These are phyloP conservation scores for Pristis pectinata DNA, from an alignment of 2,797 vertebrate genomes.

Conservation along the genomic window DNA sequence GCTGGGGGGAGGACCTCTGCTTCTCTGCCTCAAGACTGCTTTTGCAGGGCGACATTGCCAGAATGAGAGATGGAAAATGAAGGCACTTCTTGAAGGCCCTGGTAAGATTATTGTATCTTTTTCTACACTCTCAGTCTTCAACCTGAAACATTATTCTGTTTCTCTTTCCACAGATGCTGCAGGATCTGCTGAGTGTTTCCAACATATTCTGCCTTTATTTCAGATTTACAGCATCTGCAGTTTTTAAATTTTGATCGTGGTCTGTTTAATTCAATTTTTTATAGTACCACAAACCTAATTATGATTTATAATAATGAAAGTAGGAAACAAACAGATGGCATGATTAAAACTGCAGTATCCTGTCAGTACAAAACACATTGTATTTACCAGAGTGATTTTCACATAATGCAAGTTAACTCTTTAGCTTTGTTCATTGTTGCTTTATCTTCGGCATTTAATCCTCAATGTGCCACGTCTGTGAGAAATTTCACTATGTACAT, in stretches of 20 bases:
- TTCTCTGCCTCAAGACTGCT: too few relatives aligned
- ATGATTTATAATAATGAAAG: slow-evolving; percentile 18
- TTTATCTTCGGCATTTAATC: not conserved
- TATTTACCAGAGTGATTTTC: not conserved
- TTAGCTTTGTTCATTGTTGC: not conserved
- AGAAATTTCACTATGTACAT: not conserved
- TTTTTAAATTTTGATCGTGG: not conserved
- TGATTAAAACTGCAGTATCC: not conserved
- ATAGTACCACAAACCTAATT: not conserved
- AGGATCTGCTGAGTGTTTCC: too few relatives aligned
- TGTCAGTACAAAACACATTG: not conserved
- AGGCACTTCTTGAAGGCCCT: not conserved
- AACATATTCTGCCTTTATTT: too few relatives aligned
- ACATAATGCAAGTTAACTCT: not conserved
- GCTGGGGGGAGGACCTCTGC: not conserved
- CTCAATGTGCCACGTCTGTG: not conserved
- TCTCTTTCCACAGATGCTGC: not conserved
- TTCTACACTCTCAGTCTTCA: not conserved
- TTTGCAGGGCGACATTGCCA: not conserved
- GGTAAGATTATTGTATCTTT: not conserved
- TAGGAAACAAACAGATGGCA: slow-evolving; percentile 11
- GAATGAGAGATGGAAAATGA: not conserved
- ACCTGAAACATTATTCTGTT: not conserved
- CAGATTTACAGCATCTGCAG: too few relatives aligned
- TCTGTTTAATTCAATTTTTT: not conserved